Evolutionary conservation across 2,113 vertebrate genomes (phyloP), one percentile per base, ranked within the genome.

Genomic region (Callionymus lyra): DNA sequence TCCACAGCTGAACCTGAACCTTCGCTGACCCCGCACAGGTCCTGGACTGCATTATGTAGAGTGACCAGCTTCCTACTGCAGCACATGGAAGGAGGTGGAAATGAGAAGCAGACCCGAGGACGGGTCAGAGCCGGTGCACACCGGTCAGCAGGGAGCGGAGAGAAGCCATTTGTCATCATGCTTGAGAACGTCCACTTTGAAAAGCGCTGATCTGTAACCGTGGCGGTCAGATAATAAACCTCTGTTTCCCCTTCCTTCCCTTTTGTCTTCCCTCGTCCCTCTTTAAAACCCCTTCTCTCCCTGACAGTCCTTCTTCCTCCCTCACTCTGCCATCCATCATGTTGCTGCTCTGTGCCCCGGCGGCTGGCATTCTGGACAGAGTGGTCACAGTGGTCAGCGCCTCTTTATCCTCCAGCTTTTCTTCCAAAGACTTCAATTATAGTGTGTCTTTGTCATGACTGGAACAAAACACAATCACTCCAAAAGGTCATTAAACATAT

Each of bases 171-270:
- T 13, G 18, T 56, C 33, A 41, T 53, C 57, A 38, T 19, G 51
- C 49, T 52, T 10, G 19, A 54, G 54, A 57, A 56, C 44, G 13
- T 44, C 42, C 49, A 53, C 61, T 76, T 60, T 54, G 21, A 52
- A 27, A 61, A 43, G 41, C 15, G 37, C 31, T 52, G 54, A 37
- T 53, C 38, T 60, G 59, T 49, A 70, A 64, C 57, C n/a, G 1
- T 15, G 38, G 41, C 40, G 51, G 41, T 55, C 50, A 51, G 52
- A 60, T 69, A 76, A 72, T 58, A 40, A 61, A 36, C 50, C 13
- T 10, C 32, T 36, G 37, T 47, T 61, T 57, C 46, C 50, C 12
- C 55, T 43, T 17, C 19, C 12, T 43, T 45, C 16, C 27, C 47
- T 1, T 34, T 37, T 1, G 13, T 47, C 46, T 38, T 39, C 27